Conservation (phyloP, 2,888 invertebrate species). For the Tachina lurida region DNA sequence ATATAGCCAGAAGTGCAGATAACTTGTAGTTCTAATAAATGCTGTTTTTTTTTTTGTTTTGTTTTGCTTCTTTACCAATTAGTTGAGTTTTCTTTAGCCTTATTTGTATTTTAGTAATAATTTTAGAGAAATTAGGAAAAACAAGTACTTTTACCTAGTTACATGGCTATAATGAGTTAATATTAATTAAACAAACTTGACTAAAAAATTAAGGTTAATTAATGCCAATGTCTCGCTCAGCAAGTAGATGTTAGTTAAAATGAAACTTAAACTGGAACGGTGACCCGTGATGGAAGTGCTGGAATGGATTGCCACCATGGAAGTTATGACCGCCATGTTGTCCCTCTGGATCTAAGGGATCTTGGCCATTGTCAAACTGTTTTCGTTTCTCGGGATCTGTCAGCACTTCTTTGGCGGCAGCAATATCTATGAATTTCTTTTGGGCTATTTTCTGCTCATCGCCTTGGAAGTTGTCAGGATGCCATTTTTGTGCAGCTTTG, state of each 20-base stretch:
- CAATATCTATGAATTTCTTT: conserved; percentile 99
- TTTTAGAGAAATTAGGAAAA: neutral
- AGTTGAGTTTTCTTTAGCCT: conserved; percentile 2
- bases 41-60: conserved; percentile 3
- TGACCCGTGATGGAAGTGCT: conserved; percentile 92
- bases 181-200: conserved; percentile 60
- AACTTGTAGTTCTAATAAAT: conserved; percentile 34
- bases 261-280: conserved; percentile 99
- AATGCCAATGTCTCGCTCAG: conserved; percentile 46
- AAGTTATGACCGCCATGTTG: conserved; percentile 84
- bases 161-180: conserved; percentile 52
- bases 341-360: conserved; percentile 97
- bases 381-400: conserved; percentile 95
- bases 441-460: conserved; percentile 97
- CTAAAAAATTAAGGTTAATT: conserved; percentile 65
- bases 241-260: conserved; percentile 88
- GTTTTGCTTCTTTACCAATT: neutral
- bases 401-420: conserved; percentile 97
- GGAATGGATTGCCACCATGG: conserved; percentile 88
- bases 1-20: neutral
- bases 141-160: conserved; percentile 44
- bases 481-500: conserved; percentile 98
- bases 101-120: neutral
- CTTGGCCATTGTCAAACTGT: conserved; percentile 96
- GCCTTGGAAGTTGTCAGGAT: conserved; percentile 96